These are phyloP conservation scores for Heteromormyrus szaboi DNA, from an alignment of 2,797 vertebrate species.

Conservation along the genomic window DNA sequence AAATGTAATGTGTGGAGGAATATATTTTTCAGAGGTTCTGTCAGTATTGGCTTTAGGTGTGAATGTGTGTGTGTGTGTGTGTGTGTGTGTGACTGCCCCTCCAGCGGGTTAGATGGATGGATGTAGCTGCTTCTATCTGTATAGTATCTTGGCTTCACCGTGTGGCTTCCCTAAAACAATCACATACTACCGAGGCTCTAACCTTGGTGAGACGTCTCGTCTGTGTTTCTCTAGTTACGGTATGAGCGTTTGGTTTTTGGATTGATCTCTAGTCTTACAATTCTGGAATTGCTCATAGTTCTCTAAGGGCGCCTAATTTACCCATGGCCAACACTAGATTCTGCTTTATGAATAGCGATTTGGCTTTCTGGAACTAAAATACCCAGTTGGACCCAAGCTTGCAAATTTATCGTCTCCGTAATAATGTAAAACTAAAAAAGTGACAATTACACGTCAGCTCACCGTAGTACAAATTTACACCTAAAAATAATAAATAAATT, in stretches of 20 bases:
- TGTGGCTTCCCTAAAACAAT: not conserved
- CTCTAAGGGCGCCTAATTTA: not conserved
- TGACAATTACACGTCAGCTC: not conserved
- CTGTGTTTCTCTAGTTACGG: not conserved
- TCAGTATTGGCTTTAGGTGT: not conserved
- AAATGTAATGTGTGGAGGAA: not conserved
- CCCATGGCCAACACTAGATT: not conserved
- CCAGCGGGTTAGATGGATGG: not conserved
- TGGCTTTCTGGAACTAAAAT: not conserved
- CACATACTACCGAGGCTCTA: not conserved
- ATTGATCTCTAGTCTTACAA: not conserved
- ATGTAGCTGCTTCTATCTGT: not conserved
- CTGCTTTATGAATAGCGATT: not conserved
- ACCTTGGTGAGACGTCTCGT: not conserved
- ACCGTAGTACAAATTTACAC: not conserved
- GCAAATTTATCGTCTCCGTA: not conserved
- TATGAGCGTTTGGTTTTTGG: not conserved
- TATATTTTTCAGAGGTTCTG: not conserved
- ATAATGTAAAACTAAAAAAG: not conserved
- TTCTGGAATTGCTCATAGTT: not conserved
- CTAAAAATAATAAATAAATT: not conserved
- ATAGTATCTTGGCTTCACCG: not conserved
- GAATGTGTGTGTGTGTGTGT: conserved; percentile 4
- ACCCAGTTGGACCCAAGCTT: not conserved
- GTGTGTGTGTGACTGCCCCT: not conserved